Percentiles rank a stretch among this genome's conserved stretches.
These are phyloP conservation scores for Leucoraja ocellata DNA, from an alignment of 2,797 vertebrate genomes.

Conservation along the genomic window DNA sequence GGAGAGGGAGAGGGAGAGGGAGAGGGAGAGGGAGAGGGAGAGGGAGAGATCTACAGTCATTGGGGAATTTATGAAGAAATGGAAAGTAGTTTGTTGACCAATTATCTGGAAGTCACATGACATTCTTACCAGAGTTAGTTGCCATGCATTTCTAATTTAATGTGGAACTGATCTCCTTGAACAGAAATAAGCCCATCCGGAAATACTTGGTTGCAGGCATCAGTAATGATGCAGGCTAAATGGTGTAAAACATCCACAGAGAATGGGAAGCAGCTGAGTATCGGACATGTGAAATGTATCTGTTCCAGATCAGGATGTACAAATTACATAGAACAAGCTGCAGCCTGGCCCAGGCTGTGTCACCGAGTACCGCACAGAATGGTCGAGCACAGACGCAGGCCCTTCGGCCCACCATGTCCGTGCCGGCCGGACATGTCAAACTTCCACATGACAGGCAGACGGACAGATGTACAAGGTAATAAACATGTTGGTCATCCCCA, in stretches of 20 bases:
- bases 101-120: background rate
- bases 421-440: too few relatives aligned
- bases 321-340: background rate
- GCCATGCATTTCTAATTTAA: background rate
- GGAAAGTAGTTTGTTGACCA: background rate
- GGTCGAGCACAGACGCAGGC: too few relatives aligned
- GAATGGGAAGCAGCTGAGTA: background rate
- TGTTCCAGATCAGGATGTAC: background rate
- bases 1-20: too few relatives aligned
- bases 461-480: too few relatives aligned
- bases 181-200: background rate
- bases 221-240: background rate
- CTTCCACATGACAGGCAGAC: too few relatives aligned
- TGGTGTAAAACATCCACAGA: background rate
- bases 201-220: background rate
- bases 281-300: background rate
- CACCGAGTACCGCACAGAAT: too few relatives aligned
- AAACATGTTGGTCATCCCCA: too few relatives aligned
- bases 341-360: too few relatives aligned
- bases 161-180: background rate
- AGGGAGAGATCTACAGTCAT: too few relatives aligned
- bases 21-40: too few relatives aligned
- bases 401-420: too few relatives aligned
- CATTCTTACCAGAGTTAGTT: background rate
- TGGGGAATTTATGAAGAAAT: background rate